phyloP scores from a whole-genome alignment of 1,140 invertebrate species.

The Trichonephila clavata region DNA sequence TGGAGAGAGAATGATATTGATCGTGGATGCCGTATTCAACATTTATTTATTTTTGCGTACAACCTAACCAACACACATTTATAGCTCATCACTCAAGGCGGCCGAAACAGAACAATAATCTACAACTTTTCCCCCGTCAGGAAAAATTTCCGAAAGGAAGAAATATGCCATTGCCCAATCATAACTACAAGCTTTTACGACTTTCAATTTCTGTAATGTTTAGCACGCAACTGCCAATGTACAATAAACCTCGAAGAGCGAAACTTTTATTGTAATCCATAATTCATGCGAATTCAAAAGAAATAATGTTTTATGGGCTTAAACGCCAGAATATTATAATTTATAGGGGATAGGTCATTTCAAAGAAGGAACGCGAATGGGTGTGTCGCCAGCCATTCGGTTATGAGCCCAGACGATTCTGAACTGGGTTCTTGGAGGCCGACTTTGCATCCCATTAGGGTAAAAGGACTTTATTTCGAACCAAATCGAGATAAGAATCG shows the following conservation, averaged over 20 bases:
- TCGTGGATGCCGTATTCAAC: slow-evolving; percentile 23
- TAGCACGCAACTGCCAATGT: slow-evolving; percentile 38
- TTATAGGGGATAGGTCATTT: slow-evolving; percentile 54
- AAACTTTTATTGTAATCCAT: slow-evolving; percentile 38
- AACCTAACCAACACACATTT: slow-evolving; percentile 27
- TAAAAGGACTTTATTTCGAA: not conserved
- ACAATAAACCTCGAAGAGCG: slow-evolving; percentile 25
- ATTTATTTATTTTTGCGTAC: slow-evolving; percentile 41
- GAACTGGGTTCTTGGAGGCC: not conserved
- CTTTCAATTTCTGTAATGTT: slow-evolving; percentile 65
- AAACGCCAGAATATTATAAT: slow-evolving; percentile 62
- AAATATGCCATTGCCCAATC: slow-evolving; percentile 50
- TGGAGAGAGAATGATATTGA: not conserved
- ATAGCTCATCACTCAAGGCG: slow-evolving; percentile 38
- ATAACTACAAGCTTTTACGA: slow-evolving; percentile 51
- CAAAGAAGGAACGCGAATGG: slow-evolving; percentile 41
- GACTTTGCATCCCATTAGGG: slow-evolving; percentile 15
- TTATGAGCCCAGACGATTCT: not conserved
- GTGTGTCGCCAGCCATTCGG: slow-evolving; percentile 36
- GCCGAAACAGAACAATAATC: slow-evolving; percentile 40
- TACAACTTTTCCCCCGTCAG: not conserved
- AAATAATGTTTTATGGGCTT: slow-evolving; percentile 60
- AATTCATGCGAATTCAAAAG: slow-evolving; percentile 69
- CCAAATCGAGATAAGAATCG: not conserved
- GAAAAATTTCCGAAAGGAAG: slow-evolving; percentile 50